Base-by-base conservation (phyloP, 1,140 invertebrate genomes). In the Cydia amplana region DNA sequence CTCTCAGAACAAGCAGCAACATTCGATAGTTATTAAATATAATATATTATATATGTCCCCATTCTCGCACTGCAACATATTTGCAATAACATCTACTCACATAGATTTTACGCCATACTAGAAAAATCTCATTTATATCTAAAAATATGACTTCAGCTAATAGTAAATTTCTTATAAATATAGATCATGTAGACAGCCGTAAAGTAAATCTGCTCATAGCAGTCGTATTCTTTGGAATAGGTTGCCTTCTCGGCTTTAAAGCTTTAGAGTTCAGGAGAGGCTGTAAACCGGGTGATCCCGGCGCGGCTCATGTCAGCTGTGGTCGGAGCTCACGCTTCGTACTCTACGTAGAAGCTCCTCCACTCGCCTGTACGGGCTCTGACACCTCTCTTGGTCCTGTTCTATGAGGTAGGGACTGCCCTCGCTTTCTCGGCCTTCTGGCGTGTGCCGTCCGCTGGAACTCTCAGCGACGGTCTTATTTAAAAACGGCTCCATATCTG, bases 251-350 rank as follows among this genome's bases (percentile, higher is more conserved):
- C 28, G 73, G 73, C 73, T 65, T 89, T 87, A 87, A 88, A 87
- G 85, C 83, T 90, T 82, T 78, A 40, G 74, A 72, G 72, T 79
- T 84, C 81, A 90, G 72, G 85, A 83, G 74, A 90, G 81, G 77
- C 88, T 90, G 80, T 84, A 88, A 10, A 83, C 91, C 89, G 88
- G 87, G 73, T 76, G 76, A 0, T 81, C 81, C 82, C 90, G 89
- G 91, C 85, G 79, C 5, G 85, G 75, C 72, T 91, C 90, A 32
- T 87, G 91, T 93, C 91, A 93, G 87, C 91, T 93, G 70, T 86
- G 82, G 43, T 90, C 90, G 0, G 83, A 84, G 43, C 83, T 88
- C 14, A 86, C 89, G 64, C 88, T 91, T 20, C 90, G 86, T 6
- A 91, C 90, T 76, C 90, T 82, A 5, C 91, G 79, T 14, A 93